Evolutionary conservation across 2,888 invertebrate genomes (phyloP), one percentile per base, ranked within the genome.

Genomic region (Drosophila rellima): DNA sequence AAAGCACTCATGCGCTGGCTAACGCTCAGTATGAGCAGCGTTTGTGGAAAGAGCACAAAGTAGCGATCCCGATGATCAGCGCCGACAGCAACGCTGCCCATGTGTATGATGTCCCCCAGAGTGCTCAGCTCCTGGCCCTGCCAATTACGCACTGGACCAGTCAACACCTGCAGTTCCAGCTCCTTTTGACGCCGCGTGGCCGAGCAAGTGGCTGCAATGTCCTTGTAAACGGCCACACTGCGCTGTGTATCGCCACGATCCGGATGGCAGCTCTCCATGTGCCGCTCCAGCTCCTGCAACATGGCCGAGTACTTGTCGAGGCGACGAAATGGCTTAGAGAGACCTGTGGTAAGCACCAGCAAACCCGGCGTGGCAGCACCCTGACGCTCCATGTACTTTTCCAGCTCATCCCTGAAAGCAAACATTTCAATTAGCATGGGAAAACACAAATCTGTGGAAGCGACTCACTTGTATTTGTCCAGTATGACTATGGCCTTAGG

Each of bases 221-320:
- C 98, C 92, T 98, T 97, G 92, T 97, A 99, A 37, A 99, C 97
- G 78, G 96, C 96, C 73, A 98, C 96, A 44, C 99, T 98, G 76
- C 99, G 94, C 92, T 99, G 99, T 0, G 98, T 97, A 91, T 99
- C 99, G 0, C 99, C 99, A 77, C 99, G 94, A 92, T 99, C 99
- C 0, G 96, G 95, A 93, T 99, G 98, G 78, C 96, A 96, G 92
- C 98, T 98, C 92, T 98, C 98, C 59, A 99, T 96, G 91, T 99
- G 98, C 67, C 99, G 94, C 82, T 99, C 98, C 70, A 99, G 93
- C 92, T 99, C 99, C 92, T 99, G 98, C 54, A 99, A 93, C 95
- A 97, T 96, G 3, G 96, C 96, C 1, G 98, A 96, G 93, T 99
- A 99, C 92, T 98, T 98, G 88, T 98, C 98, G 66, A 99, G 93